Conservation (phyloP, 2,888 invertebrate species). For the Stictocephala bisonia region DNA sequence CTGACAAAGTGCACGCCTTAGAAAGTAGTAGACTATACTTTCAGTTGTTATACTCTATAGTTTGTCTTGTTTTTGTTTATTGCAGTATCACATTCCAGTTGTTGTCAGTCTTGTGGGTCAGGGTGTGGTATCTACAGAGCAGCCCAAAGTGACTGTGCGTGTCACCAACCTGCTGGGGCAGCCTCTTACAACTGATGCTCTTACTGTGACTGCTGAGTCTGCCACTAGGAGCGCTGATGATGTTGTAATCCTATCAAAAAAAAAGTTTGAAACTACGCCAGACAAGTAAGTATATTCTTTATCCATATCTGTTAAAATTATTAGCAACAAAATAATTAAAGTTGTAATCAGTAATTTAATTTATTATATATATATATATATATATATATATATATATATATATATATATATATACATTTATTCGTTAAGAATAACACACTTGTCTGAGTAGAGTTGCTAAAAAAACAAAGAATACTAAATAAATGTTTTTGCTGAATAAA, state of each 20-base stretch:
- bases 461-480: no score
- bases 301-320: not conserved
- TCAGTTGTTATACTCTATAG: no score
- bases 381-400: no score
- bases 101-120: slow-evolving; percentile 82
- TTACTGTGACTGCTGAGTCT: slow-evolving; percentile 78
- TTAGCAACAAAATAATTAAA: not conserved
- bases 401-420: no score
- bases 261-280: slow-evolving; percentile 64
- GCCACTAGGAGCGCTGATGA: slow-evolving; percentile 79
- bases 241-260: slow-evolving; percentile 77
- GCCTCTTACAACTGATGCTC: slow-evolving; percentile 71
- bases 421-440: no score
- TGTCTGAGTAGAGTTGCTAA: no score
- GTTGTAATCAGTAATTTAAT: slow-evolving; percentile 2
- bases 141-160: slow-evolving; percentile 78
- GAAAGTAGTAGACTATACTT: no score
- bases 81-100: slow-evolving; percentile 81
- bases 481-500: no score
- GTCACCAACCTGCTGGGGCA: slow-evolving; percentile 82
- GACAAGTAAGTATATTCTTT: slow-evolving; percentile 63
- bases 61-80: no score
- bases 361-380: not conserved
- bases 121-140: slow-evolving; percentile 76
- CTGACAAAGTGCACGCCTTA: no score